A percentile compares a stretch with the other conserved stretches of the same genome.
These are phyloP conservation scores for Craseonycteris thonglongyai DNA, from an alignment of 2,113 vertebrate species.

Conservation along the genomic window DNA sequence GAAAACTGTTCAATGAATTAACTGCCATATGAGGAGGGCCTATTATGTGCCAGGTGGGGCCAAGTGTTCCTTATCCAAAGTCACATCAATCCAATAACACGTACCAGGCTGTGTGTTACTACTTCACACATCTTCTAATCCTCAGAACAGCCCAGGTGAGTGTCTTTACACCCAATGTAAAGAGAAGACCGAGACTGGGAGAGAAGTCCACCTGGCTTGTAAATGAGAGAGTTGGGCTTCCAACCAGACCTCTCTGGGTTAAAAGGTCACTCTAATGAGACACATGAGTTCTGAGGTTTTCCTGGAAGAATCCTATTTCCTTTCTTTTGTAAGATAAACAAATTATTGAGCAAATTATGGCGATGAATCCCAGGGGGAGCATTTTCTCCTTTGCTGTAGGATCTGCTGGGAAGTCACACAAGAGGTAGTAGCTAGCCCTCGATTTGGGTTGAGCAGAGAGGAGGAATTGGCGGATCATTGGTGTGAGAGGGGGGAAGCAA, in stretches of 20 bases:
- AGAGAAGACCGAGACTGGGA: background rate
- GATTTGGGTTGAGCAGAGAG: background rate
- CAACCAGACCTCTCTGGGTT: background rate
- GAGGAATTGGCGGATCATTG: fast-evolving
- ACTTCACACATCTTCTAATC: background rate
- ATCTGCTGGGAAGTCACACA: background rate
- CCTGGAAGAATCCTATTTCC: background rate
- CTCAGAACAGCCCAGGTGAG: background rate
- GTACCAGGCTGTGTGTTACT: background rate
- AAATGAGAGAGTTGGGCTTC: background rate
- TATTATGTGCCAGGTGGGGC: background rate
- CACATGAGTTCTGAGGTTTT: background rate
- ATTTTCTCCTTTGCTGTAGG: background rate
- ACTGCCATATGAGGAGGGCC: background rate
- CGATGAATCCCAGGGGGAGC: background rate
- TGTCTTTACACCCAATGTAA: background rate
- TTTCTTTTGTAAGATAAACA: background rate
- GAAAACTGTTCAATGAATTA: background rate
- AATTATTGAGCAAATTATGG: background rate
- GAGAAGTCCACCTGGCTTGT: background rate
- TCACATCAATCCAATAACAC: background rate
- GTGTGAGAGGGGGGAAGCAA: background rate
- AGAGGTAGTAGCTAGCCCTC: background rate
- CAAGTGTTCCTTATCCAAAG: background rate
- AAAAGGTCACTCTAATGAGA: background rate